A percentile compares a stretch with the other conserved stretches of the same genome.
Evolutionary conservation across 92 coral and sea anemone species (phyloP).

Genomic region (Montipora capitata): DNA sequence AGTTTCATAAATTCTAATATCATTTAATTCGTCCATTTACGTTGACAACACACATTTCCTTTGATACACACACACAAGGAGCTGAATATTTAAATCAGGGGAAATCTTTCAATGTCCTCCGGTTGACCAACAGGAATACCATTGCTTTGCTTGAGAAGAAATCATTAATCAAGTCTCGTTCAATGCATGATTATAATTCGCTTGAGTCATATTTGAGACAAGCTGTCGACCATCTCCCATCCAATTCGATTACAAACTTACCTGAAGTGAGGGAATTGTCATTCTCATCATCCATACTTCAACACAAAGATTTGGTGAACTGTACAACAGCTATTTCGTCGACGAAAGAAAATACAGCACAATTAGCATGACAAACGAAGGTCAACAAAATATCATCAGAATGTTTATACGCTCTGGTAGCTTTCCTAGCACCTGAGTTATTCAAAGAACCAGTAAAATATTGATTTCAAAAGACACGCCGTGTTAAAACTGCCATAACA

Average conservation of each 20-base stretch:
- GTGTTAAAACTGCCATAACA: too few species aligned
- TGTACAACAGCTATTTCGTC: neutral
- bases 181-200: too few species aligned
- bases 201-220: too few species aligned
- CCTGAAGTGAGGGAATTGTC: constrained; percentile 46
- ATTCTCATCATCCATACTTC: constrained; percentile 55
- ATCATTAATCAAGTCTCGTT: neutral
- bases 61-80: neutral
- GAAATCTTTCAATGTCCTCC: too few species aligned
- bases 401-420: neutral
- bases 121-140: too few species aligned
- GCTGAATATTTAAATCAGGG: neutral
- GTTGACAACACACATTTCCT: neutral
- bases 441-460: neutral
- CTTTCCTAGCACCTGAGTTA: neutral
- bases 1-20: too few species aligned
- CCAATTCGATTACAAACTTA: neutral
- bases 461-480: too few species aligned
- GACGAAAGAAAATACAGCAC: constrained; percentile 7
- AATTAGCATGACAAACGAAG: constrained; percentile 24
- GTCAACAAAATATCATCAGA: too few species aligned
- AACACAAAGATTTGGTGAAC: neutral
- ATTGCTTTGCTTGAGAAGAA: too few species aligned
- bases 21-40: neutral
- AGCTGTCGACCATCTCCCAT: too few species aligned